Base-by-base conservation (phyloP, 2,797 vertebrate species). In the Coendou prehensilis region DNA sequence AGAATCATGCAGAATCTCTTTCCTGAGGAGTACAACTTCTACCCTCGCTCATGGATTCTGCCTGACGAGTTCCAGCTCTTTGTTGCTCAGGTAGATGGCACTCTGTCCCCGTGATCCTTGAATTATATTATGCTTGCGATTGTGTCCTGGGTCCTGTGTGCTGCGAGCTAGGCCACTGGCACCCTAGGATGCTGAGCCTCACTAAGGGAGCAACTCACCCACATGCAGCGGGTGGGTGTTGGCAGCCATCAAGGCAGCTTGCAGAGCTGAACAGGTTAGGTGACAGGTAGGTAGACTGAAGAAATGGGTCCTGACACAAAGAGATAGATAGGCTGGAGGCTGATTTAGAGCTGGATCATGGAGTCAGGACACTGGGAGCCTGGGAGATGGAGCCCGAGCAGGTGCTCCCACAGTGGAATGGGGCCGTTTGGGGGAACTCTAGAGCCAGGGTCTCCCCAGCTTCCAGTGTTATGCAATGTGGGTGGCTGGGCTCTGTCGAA, bases 21-120 rank as follows among this genome's bases (percentile, higher is more conserved):
- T 97, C 99, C 99, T 0, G 99, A 99, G 1, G 99, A 99, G 61
- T 99, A 99, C 76, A 99, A 99, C 98, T 99, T 99, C 98, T 99
- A 99, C 96, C 99, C 99, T 28, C 99, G 99, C 0, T 99, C 99
- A 0, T 99, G 99, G 99, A 99, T 99, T 97, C 99, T 99, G 93
- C 99, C 99, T 0, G 99, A 99, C 26, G 99, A 99, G 91, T 99
- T 99, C 97, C 99, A 99, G 96, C 98, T 99, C 98, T 99, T 99
- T 91, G 98, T 98, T 52, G 94, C 99, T 84, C 99, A 99, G 99
- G 99, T 99, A 98, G 82, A 33, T 11, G 57, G 20, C 64, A 23
- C 20, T 37, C 54, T 0, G 13, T 87, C 52, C 82, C 89, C 47
- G 0, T 17, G 89, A 63, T 81, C 45, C 59, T 91, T 61, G 64